Evolutionary conservation across 1,140 invertebrate species (phyloP), one percentile per base, ranked within the genome.

Genomic region (Teleogryllus occipitalis): DNA sequence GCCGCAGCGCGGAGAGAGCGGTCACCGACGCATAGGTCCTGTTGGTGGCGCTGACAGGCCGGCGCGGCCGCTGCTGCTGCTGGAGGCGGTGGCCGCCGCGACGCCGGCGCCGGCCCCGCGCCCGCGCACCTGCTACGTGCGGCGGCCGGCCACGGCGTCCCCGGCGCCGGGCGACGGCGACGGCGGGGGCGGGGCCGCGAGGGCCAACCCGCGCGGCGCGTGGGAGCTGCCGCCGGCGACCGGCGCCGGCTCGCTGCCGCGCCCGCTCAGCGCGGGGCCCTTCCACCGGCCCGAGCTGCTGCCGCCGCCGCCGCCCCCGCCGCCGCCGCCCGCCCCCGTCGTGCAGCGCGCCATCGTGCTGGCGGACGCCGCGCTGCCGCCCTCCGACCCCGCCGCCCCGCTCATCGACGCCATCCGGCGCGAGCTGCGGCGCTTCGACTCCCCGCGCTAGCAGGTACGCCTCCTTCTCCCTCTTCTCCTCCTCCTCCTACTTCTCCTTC

Each of bases 371-470:
- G 85, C 84, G 72, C 85, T 91, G 47, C 81, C 85, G 39, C 85
- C 86, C 3, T 87, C 87, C 22, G 91, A 91, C 84, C 90, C 91
- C 0, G 91, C 90, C 0, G 87, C 90, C n/a, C 90, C 90, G 15
- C 84, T 92, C 8, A 92, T 92, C 78, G 85, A 87, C 54, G 89
- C 89, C 72, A 91, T 92, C 80, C 91, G 90, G 83, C 87, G 87
- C 75, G 90, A 92, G 84, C 86, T 92, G 47, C 81, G 81, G 73
- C 79, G 82, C 75, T 85, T 85, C 76, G 82, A 80, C 49, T 54
- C 49, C 49, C 49, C 49, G 15, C 49, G 8, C 8, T 15, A 54
- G 15, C 49, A 54, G 49, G 8, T 8, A 15, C 49, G 15, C 49
- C 49, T 8, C 8, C 49, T 8, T 8, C 49, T 8, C 49, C 49